A percentile compares a stretch with the other conserved stretches of the same genome.
Conservation (phyloP, 2,113 vertebrate species). For the Crypturellus undulatus region DNA sequence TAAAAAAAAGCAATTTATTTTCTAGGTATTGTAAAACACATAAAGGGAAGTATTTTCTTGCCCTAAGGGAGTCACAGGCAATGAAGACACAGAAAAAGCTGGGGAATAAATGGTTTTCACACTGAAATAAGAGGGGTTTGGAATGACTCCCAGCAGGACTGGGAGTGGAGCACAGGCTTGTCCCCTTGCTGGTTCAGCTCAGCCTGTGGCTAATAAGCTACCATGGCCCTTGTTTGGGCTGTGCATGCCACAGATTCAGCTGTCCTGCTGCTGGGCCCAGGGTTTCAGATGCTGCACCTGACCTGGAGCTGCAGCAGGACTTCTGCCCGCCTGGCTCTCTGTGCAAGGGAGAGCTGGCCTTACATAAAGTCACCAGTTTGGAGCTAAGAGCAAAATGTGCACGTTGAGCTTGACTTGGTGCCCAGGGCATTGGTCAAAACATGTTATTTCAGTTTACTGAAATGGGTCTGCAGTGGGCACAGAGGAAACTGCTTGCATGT, state of each 20-base stretch:
- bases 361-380: background rate
- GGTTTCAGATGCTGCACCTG: rapidly evolving
- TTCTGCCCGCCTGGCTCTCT: background rate
- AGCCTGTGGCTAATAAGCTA: rapidly evolving
- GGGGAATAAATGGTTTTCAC: background rate
- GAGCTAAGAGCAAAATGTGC: background rate
- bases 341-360: background rate
- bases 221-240: background rate
- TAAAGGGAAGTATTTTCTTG: slow-evolving; percentile 54
- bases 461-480: background rate
- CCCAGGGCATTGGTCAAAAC: background rate
- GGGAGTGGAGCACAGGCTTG: background rate
- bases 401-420: background rate
- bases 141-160: background rate
- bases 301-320: background rate
- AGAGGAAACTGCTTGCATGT: background rate
- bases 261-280: background rate
- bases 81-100: background rate
- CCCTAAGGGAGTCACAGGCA: background rate
- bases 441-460: background rate
- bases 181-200: background rate
- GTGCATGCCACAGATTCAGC: background rate
- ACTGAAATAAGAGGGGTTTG: background rate
- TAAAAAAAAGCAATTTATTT: slow-evolving; percentile 52
- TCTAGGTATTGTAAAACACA: background rate